Percentiles rank a stretch among this genome's conserved stretches.
phyloP scores from a whole-genome alignment of 2,888 invertebrate genomes.

The Dolichomitus sp. region DNA sequence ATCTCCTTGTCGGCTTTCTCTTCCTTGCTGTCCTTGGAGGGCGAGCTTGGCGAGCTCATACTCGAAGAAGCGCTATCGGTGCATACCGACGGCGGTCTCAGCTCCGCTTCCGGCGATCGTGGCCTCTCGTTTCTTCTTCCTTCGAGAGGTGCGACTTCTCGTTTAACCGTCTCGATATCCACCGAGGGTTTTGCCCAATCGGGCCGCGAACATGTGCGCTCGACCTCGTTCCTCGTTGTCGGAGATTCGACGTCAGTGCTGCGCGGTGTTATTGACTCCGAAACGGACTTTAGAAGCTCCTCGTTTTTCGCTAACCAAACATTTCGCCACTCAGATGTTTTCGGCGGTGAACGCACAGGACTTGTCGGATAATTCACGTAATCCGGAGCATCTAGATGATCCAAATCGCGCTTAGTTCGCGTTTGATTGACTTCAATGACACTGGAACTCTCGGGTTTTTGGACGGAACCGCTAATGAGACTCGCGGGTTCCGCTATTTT shows the following conservation, averaged over 20 bases:
- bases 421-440: conserved; percentile 67
- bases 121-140: conserved; percentile 76
- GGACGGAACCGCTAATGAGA: conserved; percentile 41
- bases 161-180: conserved; percentile 76
- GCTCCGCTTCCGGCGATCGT: conserved; percentile 80
- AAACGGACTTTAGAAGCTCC: conserved; percentile 79
- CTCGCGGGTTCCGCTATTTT: conserved; percentile 42
- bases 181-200: conserved; percentile 82
- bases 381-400: conserved; percentile 76
- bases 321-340: conserved; percentile 83
- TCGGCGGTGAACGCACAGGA: conserved; percentile 77
- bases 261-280: conserved; percentile 74
- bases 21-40: conserved; percentile 83
- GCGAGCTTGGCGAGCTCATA: conserved; percentile 84
- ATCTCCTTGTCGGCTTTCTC: conserved; percentile 84
- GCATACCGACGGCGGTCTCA: conserved; percentile 79
- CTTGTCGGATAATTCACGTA: conserved; percentile 75
- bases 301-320: conserved; percentile 84
- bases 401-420: conserved; percentile 69
- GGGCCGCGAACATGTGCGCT: conserved; percentile 78
- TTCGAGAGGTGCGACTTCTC: conserved; percentile 72
- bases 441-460: background rate
- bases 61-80: conserved; percentile 83
- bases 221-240: conserved; percentile 71
- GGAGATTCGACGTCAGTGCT: conserved; percentile 65